Percentiles rank a stretch among this genome's conserved stretches.
Evolutionary conservation across 2,888 invertebrate genomes (phyloP).

Genomic region (Drosophila cyrtoloma): DNA sequence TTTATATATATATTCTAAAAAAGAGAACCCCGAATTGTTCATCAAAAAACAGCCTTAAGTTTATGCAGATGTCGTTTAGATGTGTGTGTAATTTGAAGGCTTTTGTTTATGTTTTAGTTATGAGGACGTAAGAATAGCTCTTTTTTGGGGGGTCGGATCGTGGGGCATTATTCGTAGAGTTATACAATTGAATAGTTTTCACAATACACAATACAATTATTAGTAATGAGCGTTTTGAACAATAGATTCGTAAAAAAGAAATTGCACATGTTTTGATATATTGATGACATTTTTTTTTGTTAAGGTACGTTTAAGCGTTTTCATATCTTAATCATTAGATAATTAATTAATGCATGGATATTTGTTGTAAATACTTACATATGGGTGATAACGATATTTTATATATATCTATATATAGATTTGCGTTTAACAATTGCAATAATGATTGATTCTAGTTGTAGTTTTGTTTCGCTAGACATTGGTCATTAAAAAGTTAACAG

Average conservation of each 20-base stretch:
- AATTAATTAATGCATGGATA: slow-evolving; percentile 37
- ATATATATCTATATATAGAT: slow-evolving; percentile 8
- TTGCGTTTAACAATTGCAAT: slow-evolving; percentile 35
- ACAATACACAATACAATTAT: slow-evolving; percentile 40
- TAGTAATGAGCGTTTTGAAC: slow-evolving; percentile 67
- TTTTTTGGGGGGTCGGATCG: slow-evolving; percentile 21
- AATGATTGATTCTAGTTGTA: slow-evolving; percentile 66
- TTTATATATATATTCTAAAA: slow-evolving; percentile 55
- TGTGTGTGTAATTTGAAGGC: slow-evolving; percentile 6
- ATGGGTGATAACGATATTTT: background rate
- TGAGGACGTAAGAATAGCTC: slow-evolving; percentile 45
- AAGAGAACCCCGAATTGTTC: slow-evolving; percentile 67
- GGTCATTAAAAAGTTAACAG: slow-evolving; percentile 57
- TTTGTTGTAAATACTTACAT: slow-evolving; percentile 34
- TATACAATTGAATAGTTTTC: slow-evolving; percentile 56
- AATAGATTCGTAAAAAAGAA: slow-evolving; percentile 80
- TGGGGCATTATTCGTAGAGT: slow-evolving; percentile 34
- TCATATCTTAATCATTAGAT: slow-evolving; percentile 38
- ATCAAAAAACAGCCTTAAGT: slow-evolving; percentile 79
- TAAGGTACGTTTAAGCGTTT: slow-evolving; percentile 79
- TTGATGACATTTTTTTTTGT: slow-evolving; percentile 7
- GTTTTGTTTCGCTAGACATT: slow-evolving; percentile 37
- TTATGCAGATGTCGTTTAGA: slow-evolving; percentile 59
- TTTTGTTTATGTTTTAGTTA: slow-evolving; percentile 1
- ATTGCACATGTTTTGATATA: slow-evolving; percentile 73